Base-by-base conservation (phyloP, 2,113 vertebrate genomes). In the Protobothrops flavoviridis region DNA sequence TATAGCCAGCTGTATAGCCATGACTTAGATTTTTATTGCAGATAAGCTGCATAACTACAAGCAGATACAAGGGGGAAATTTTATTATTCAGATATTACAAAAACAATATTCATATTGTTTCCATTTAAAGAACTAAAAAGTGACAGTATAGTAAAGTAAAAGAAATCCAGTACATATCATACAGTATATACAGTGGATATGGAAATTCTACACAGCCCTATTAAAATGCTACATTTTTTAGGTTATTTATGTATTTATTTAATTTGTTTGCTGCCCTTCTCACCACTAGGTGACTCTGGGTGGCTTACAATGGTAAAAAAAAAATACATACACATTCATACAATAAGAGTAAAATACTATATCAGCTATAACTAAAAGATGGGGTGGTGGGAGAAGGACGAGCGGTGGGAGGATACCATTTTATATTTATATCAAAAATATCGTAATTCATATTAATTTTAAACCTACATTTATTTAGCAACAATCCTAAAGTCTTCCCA, bases 391-490 rank as follows among this genome's bases (percentile, higher is more conserved):
- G 29, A n/a, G 64, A 0, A 69, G 4, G 12, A 69, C n/a, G 29
- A 33, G 29, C 12, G 4, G 64, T 4, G 13, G 64, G 29, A 91
- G 90, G 17, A 97, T 17, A 94, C 87, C 56, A 92, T 74, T 93
- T 29, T 90, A 96, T 43, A 59, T 90, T 96, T 93, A 56, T 26
- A 88, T 29, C 23, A 55, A 91, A 59, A 43, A 95, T 87, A 64
- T 96, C 85, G 29, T 90, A 96, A 92, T 96, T 97, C 93, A 97
- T 95, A 96, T 74, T 88, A 50, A 89, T 94, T 94, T 88, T 90
- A 56, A 86, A 39, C 29, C 55, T 45, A 56, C 53, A 81, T 33
- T n/a, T 91, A 43, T 88, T 90, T 90, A 91, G 50, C 50, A 55
- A 29, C 12, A 87, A 29, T 50, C 11, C 5, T 87, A 87, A 87